Evolutionary conservation across 2,888 invertebrate genomes (phyloP).

Genomic region (Belgica antarctica): DNA sequence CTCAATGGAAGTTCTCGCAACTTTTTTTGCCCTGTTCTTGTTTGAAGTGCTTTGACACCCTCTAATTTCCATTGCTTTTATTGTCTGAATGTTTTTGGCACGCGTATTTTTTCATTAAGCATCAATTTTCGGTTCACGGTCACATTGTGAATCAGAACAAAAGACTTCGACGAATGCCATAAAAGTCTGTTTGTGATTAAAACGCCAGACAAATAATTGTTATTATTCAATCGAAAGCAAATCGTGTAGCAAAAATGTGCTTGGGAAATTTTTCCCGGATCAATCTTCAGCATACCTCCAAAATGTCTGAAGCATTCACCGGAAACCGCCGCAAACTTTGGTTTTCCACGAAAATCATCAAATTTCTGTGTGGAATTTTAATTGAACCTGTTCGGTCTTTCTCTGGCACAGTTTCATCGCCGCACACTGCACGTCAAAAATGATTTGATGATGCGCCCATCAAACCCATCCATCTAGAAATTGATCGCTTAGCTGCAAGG

Average conservation of each 20-base stretch:
- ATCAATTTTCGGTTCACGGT: slow-evolving; percentile 5
- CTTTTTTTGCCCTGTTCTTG: neutral
- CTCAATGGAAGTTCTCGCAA: slow-evolving; percentile 4
- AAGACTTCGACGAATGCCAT: neutral
- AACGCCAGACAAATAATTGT: neutral
- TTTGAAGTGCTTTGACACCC: slow-evolving; percentile 14
- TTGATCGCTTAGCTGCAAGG: slow-evolving; percentile 26
- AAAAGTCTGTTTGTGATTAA: slow-evolving; percentile 26
- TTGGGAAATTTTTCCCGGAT: slow-evolving; percentile 6
- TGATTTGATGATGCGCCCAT: neutral
- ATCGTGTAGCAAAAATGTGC: neutral
- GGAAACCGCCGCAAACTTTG: neutral
- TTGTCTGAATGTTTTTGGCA: slow-evolving; percentile 19
- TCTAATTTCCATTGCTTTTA: neutral
- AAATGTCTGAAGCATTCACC: neutral
- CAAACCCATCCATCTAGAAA: slow-evolving; percentile 1
- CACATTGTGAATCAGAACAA: neutral
- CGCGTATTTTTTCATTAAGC: slow-evolving; percentile 19
- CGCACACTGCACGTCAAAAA: neutral
- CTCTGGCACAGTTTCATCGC: neutral
- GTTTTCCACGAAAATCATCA: slow-evolving; percentile 7
- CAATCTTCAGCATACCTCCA: neutral
- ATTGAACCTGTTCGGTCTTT: neutral
- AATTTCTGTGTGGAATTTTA: neutral
- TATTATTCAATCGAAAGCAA: neutral